A percentile compares a stretch with the other conserved stretches of the same genome.
These are phyloP conservation scores for Keiferia lycopersicella DNA, from an alignment of 2,888 invertebrate species.

Conservation along the genomic window DNA sequence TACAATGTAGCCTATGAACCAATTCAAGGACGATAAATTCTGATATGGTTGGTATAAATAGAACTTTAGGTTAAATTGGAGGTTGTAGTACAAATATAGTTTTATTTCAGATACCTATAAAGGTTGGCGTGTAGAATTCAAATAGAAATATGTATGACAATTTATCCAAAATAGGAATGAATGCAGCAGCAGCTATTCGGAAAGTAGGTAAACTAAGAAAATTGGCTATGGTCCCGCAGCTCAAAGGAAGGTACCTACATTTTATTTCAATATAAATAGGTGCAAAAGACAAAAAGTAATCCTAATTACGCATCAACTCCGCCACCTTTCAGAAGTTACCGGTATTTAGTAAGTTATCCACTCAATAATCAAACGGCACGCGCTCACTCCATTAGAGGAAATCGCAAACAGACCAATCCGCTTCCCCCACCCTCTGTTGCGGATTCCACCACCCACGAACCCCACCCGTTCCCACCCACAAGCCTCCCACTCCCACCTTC, in stretches of 20 bases:
- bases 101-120: not conserved
- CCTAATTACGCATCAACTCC: constrained; percentile 13
- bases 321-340: constrained; percentile 24
- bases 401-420: constrained; percentile 36
- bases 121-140: too few relatives aligned
- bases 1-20: not conserved
- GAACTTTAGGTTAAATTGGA: too few relatives aligned
- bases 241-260: not conserved
- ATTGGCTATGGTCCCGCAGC: too few relatives aligned
- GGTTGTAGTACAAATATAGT: not conserved
- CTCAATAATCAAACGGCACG: constrained; percentile 30
- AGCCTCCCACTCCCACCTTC: constrained; percentile 18
- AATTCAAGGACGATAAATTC: not conserved
- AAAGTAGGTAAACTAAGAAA: too few relatives aligned
- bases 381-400: constrained; percentile 34
- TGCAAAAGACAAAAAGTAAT: not conserved
- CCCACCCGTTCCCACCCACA: constrained; percentile 19
- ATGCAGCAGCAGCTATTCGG: too few relatives aligned
- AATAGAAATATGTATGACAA: too few relatives aligned
- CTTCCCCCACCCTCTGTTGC: constrained; percentile 29
- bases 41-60: not conserved
- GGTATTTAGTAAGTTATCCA: constrained; percentile 30
- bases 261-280: too few relatives aligned
- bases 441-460: constrained; percentile 22
- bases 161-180: too few relatives aligned